Conservation (phyloP, 2,113 vertebrate species). For the Ochotona curzoniae region DNA sequence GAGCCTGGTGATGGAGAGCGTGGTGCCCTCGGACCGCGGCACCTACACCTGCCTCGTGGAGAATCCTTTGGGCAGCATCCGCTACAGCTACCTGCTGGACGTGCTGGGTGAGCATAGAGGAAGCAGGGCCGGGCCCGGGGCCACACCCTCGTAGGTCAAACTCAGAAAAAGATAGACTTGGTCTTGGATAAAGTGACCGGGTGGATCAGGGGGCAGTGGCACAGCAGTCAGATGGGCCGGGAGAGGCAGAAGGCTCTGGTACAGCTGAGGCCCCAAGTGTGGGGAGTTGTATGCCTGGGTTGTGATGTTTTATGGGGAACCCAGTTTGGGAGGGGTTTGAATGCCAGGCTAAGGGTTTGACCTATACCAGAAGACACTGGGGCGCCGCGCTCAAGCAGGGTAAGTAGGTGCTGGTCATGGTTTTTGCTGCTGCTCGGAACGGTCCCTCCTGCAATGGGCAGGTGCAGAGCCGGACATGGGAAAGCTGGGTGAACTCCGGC, state of each 20-base stretch:
- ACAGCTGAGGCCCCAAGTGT: neutral
- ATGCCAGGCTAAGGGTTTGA: neutral
- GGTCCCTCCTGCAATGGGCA: neutral
- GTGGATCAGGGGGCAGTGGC: neutral
- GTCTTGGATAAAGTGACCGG: neutral
- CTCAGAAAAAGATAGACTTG: neutral
- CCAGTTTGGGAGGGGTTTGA: neutral
- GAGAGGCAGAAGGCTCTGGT: neutral
- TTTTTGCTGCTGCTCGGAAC: conserved; percentile 15
- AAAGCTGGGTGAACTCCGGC: neutral
- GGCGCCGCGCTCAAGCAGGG: neutral
- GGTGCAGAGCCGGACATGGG: neutral
- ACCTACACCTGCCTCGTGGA: conserved; percentile 98
- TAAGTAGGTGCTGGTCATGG: neutral
- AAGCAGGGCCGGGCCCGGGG: neutral
- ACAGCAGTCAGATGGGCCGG: neutral
- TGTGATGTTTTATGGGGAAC: neutral
- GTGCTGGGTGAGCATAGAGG: conserved; percentile 92
- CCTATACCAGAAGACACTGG: neutral
- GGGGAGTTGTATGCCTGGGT: neutral
- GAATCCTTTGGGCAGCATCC: conserved; percentile 94
- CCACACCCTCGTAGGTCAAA: no score
- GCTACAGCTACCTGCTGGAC: conserved; percentile 96
- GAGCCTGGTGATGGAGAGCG: conserved; percentile 99
- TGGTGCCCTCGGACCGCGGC: conserved; percentile 97